A percentile compares a stretch with the other conserved stretches of the same genome.
These are phyloP conservation scores for Callipepla californica DNA, from an alignment of 2,113 vertebrate genomes.

Conservation along the genomic window DNA sequence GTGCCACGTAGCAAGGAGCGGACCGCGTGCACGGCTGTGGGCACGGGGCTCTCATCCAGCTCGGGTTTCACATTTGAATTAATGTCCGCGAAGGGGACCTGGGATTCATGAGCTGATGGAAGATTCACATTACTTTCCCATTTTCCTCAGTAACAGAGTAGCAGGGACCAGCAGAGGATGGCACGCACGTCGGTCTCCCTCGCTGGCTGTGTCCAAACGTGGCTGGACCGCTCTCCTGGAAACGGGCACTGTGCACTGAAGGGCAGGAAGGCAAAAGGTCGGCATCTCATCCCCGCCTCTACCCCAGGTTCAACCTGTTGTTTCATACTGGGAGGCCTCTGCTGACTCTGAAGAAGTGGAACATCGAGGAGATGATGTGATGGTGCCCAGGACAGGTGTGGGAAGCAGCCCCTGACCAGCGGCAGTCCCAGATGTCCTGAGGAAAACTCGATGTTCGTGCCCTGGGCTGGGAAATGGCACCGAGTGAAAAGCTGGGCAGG, in stretches of 20 bases:
- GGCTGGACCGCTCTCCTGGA: background rate
- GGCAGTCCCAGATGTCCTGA: background rate
- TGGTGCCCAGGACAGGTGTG: background rate
- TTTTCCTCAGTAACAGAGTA: slow-evolving; percentile 25
- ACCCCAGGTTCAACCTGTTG: background rate
- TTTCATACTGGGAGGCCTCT: background rate
- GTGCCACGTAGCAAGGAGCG: slow-evolving; percentile 1
- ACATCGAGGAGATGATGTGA: background rate
- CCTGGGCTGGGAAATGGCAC: background rate
- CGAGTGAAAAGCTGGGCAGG: background rate
- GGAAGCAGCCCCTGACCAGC: background rate
- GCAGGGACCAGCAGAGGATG: background rate
- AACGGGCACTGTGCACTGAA: background rate
- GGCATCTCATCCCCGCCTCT: background rate
- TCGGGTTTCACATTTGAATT: slow-evolving; percentile 24
- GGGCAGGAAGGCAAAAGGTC: background rate
- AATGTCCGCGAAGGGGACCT: background rate
- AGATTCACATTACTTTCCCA: slow-evolving; percentile 9
- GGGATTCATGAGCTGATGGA: slow-evolving; percentile 27
- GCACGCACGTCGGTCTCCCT: fast-evolving
- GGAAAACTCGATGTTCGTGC: background rate
- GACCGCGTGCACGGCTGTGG: background rate
- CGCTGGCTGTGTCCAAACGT: background rate
- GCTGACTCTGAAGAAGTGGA: background rate
- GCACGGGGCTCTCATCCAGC: background rate